Conservation (phyloP, 2,888 invertebrate species). For the Thereva nobilitata region DNA sequence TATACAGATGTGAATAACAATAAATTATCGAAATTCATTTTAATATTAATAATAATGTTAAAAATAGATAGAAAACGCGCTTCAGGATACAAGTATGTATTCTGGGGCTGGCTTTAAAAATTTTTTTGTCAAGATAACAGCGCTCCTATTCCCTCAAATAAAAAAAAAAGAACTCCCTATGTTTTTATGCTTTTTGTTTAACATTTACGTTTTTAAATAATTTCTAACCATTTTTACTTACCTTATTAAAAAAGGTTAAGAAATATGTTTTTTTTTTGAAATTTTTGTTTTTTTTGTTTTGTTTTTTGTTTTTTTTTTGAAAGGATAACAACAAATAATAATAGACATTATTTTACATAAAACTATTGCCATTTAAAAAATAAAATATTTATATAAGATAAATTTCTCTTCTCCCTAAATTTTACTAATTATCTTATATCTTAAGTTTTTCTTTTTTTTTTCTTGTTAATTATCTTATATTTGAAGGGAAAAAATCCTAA, state of each 20-base stretch:
- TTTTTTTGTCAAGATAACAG: no score
- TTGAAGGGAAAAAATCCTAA: neutral
- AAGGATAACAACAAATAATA: conserved; percentile 20
- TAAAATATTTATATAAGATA: conserved; percentile 32
- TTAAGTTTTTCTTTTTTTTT: neutral
- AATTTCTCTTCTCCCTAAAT: conserved; percentile 11
- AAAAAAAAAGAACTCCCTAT: no score
- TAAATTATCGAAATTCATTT: no score
- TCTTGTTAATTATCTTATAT: neutral
- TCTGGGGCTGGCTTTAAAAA: no score
- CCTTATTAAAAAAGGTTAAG: neutral
- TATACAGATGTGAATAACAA: no score
- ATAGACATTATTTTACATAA: conserved; percentile 21
- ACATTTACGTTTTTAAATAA: no score
- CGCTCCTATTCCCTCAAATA: no score
- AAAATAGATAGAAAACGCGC: no score
- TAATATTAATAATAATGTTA: no score
- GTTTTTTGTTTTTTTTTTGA: neutral
- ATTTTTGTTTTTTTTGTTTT: neutral
- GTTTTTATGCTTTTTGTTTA: no score
- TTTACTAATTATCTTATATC: neutral
- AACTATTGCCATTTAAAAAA: no score
- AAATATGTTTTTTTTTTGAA: neutral
- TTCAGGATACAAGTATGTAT: no score
- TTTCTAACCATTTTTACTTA: neutral